Evolutionary conservation across 2,888 invertebrate genomes (phyloP).

Genomic region (Carabus problematicus): DNA sequence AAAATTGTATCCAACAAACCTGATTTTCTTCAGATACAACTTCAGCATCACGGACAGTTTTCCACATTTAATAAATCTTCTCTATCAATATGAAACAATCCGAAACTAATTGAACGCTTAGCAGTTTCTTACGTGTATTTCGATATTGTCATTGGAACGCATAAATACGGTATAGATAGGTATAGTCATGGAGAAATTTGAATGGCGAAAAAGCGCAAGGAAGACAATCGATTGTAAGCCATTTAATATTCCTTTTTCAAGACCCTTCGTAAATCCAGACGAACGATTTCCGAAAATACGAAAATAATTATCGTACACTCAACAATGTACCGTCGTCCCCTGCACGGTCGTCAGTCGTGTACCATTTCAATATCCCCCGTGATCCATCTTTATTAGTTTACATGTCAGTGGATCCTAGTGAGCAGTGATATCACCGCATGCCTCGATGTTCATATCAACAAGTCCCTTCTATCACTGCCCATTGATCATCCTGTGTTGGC

Average conservation of each 20-base stretch:
- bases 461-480: conserved; percentile 22
- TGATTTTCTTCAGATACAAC: too few species aligned
- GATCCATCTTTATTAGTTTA: conserved; percentile 43
- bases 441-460: conserved; percentile 37
- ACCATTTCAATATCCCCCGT: conserved; percentile 30
- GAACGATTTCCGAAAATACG: conserved; percentile 38
- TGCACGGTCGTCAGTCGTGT: not conserved
- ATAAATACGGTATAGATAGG: too few species aligned
- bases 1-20: too few species aligned
- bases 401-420: conserved; percentile 35
- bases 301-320: conserved; percentile 38
- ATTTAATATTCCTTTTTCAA: conserved; percentile 15
- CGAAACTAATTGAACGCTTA: too few species aligned
- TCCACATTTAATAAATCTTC: too few species aligned
- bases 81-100: too few species aligned
- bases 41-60: too few species aligned
- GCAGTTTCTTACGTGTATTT: too few species aligned
- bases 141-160: too few species aligned
- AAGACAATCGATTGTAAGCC: too few species aligned
- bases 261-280: conserved; percentile 7
- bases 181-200: too few species aligned
- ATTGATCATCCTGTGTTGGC: conserved; percentile 22
- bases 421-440: conserved; percentile 1
- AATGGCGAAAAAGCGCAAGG: too few species aligned
- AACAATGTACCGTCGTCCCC: conserved; percentile 22